phyloP scores from a whole-genome alignment of 2,113 vertebrate species.

The Phylloscopus trochilus region DNA sequence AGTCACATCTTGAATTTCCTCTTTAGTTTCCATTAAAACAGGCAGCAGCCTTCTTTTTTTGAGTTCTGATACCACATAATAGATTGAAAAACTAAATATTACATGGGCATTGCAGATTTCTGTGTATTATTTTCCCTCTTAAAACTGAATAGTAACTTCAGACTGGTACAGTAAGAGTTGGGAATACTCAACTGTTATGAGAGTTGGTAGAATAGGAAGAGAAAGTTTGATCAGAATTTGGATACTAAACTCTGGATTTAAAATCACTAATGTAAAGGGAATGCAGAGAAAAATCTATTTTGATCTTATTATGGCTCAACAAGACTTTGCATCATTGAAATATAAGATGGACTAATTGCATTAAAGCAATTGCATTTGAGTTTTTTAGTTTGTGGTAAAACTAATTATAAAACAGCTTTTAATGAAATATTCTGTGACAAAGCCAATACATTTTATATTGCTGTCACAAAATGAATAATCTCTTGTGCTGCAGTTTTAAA shows the following conservation, averaged over 20 bases:
- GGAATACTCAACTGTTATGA: background rate
- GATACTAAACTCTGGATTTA: background rate
- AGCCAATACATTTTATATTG: slow-evolving; percentile 6
- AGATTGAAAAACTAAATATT: background rate
- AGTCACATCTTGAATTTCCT: background rate
- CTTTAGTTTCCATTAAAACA: background rate
- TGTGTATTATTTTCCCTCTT: background rate
- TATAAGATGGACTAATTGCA: slow-evolving; percentile 14
- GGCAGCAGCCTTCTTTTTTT: background rate
- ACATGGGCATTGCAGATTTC: background rate
- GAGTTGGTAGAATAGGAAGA: background rate
- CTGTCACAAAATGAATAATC: slow-evolving; percentile 14
- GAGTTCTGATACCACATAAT: background rate
- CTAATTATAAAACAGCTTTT: slow-evolving; percentile 43
- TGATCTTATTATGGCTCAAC: slow-evolving; percentile 27
- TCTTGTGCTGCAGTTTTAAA: background rate
- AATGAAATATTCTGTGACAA: slow-evolving; percentile 39
- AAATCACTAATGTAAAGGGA: background rate
- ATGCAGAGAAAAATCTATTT: slow-evolving; percentile 38
- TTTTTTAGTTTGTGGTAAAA: slow-evolving; percentile 6
- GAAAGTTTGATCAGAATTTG: background rate
- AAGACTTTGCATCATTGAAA: slow-evolving; percentile 37
- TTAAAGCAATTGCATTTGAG: slow-evolving; percentile 26
- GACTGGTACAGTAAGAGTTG: background rate
- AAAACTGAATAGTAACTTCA: background rate